phyloP scores from a whole-genome alignment of 2,113 vertebrate genomes.

The Tyto alba region DNA sequence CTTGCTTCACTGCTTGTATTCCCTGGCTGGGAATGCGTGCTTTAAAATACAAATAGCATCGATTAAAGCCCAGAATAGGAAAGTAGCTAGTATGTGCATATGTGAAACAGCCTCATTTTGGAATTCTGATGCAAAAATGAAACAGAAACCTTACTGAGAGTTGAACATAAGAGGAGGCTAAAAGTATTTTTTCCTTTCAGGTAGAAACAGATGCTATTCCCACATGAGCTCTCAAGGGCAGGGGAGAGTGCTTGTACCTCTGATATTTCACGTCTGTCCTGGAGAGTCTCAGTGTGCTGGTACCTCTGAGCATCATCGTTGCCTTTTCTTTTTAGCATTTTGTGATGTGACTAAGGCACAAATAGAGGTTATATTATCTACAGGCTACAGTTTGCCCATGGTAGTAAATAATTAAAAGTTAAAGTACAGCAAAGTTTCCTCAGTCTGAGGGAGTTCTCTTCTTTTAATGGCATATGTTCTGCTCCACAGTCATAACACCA shows the following conservation, averaged over 20 bases:
- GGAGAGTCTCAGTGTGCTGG: neutral
- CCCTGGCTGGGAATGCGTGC: neutral
- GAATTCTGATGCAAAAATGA: neutral
- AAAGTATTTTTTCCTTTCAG: neutral
- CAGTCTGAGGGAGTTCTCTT: neutral
- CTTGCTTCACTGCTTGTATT: neutral
- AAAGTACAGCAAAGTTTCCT: neutral
- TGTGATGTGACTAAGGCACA: neutral
- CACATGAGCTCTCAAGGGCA: neutral
- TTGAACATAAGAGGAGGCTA: neutral
- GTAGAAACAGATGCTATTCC: neutral
- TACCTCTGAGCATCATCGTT: neutral
- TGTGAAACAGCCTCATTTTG: neutral
- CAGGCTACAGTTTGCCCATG: neutral
- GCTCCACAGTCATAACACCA: conserved; percentile 89
- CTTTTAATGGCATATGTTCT: neutral
- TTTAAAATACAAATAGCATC: neutral
- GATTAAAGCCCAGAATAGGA: neutral
- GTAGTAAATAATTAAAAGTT: neutral
- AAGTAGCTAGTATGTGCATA: neutral
- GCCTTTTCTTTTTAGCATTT: neutral
- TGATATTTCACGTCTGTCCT: neutral
- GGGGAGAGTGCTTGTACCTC: neutral
- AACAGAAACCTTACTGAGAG: neutral
- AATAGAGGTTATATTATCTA: neutral